A percentile compares a stretch with the other conserved stretches of the same genome.
phyloP scores from a whole-genome alignment of 2,888 invertebrate genomes.

The Glyphotaelius pellucidus region DNA sequence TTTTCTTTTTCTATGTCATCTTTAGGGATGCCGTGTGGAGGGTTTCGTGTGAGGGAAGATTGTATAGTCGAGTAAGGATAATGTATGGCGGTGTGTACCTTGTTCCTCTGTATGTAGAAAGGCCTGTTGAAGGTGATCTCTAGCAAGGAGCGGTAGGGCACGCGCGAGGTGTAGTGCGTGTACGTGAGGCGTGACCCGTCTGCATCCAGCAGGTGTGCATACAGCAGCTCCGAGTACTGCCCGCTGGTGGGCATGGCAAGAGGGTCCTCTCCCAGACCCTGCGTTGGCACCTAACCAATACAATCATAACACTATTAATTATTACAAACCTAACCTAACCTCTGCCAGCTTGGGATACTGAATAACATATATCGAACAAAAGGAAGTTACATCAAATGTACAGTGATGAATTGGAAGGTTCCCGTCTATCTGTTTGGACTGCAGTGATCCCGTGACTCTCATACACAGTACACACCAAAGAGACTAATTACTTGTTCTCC shows the following conservation, averaged over 20 bases:
- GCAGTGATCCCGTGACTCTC: no score
- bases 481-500: no score
- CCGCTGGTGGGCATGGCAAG: conserved; percentile 68
- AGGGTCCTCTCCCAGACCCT: conserved; percentile 78
- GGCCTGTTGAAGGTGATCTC: conserved; percentile 90
- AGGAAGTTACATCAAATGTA: no score
- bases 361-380: no score
- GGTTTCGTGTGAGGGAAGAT: no score
- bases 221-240: conserved; percentile 86
- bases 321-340: no score
- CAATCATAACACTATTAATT: not conserved
- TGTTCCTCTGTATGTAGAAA: conserved; percentile 85
- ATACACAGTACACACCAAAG: no score
- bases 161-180: conserved; percentile 88
- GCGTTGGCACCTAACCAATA: conserved; percentile 82
- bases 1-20: no score
- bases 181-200: conserved; percentile 89
- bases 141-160: conserved; percentile 84
- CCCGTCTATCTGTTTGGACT: no score
- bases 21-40: not conserved
- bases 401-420: no score
- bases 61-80: no score
- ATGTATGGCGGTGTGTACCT: conserved; percentile 72
- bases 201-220: conserved; percentile 88
- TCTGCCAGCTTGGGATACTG: no score